A percentile compares a stretch with the other conserved stretches of the same genome.
Evolutionary conservation across 2,797 vertebrate genomes (phyloP).

Genomic region (Sebastes taczanowskii): DNA sequence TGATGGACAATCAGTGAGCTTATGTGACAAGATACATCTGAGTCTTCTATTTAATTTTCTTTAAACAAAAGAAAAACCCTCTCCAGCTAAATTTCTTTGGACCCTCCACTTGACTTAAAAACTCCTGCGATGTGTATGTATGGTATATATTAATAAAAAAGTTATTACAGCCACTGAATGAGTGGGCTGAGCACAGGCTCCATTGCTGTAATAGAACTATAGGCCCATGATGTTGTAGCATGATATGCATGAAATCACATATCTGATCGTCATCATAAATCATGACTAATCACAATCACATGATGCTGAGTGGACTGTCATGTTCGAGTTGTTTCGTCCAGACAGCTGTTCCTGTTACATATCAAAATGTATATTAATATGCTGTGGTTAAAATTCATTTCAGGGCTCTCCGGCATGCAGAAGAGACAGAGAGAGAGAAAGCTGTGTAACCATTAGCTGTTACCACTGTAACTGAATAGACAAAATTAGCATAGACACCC

Average conservation of each 20-base stretch:
- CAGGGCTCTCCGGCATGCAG: background rate
- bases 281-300: background rate
- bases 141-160: background rate
- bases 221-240: background rate
- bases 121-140: background rate
- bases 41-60: background rate
- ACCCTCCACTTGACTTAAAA: no score
- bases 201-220: background rate
- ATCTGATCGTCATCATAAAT: background rate
- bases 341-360: background rate
- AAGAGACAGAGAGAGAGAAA: background rate
- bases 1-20: no score
- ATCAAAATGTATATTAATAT: background rate
- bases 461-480: background rate
- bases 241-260: background rate
- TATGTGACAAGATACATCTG: background rate
- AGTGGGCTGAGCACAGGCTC: background rate
- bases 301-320: background rate
- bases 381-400: background rate
- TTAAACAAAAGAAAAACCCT: background rate
- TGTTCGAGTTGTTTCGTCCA: background rate
- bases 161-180: background rate
- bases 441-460: background rate
- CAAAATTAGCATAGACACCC: background rate
- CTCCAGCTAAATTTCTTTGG: background rate